Base-by-base conservation (phyloP, 2,888 invertebrate species). In the Thereva unica region DNA sequence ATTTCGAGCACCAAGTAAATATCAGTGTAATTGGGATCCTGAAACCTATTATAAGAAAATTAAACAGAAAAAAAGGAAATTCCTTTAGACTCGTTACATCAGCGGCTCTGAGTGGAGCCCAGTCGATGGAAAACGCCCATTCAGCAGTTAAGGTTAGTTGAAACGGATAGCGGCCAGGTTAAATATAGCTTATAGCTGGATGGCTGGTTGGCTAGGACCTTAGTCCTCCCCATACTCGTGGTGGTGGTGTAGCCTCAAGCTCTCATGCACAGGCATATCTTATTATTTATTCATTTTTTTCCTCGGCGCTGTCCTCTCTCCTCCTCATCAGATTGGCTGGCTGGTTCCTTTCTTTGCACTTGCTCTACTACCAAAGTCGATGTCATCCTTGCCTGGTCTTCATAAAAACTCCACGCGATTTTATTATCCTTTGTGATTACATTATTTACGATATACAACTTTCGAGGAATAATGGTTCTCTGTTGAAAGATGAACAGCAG, bases 41-140 rank as follows among this genome's bases (percentile, higher is more conserved):
- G 56, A 56, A 56, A 56, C 45, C 56, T 56, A 56, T 56, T 56
- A 56, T 44, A 56, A 56, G 56, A 56, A 56, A 56, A 56, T 56
- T 56, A 56, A 56, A 44, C 34, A 37, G 44, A 56, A 45, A 56
- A 44, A 56, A 56, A 40, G 23, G 23, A 23, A 23, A 23, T 23
- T 23, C 23, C 23, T 23, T 23, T 23, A 23, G 23, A 23, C 23
- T 23, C 23, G 23, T 23, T 23, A 23, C 23, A 23, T 23, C 23
- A n/a, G n/a, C n/a, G n/a, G n/a, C n/a, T n/a, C n/a, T n/a, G n/a
- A n/a, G n/a, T n/a, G n/a, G n/a, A n/a, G n/a, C n/a, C n/a, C n/a
- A n/a, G 23, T 23, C 23, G 23, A 23, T 23, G 23, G 23, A 23
- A 23, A 23, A 23, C 23, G 23, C 23, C 23, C 23, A 12, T 5